Conservation (phyloP, 2,888 invertebrate species). For the Cepaea hortensis region DNA sequence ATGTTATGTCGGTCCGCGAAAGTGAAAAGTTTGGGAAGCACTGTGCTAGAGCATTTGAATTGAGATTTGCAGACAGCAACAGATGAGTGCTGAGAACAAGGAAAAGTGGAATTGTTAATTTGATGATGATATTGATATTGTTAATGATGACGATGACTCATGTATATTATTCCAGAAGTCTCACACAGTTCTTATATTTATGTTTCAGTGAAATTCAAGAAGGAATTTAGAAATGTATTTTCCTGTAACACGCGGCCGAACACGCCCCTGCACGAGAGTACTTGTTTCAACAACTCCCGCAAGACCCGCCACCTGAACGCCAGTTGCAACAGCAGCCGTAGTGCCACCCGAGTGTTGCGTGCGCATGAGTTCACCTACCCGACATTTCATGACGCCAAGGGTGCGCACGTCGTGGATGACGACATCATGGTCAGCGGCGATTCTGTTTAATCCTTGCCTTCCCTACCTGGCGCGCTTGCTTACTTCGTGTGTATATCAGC, state of each 20-base stretch:
- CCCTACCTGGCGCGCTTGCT: neutral
- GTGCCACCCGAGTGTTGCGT: conserved; percentile 12
- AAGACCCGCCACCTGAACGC: conserved; percentile 25
- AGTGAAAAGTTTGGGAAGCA: too few relatives aligned
- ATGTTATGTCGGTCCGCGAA: too few relatives aligned
- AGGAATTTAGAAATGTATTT: conserved; percentile 55
- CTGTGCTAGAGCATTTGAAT: too few relatives aligned
- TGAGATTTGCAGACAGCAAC: too few relatives aligned
- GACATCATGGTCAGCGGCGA: conserved; percentile 24
- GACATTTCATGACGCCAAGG: conserved; percentile 2
- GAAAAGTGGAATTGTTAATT: too few relatives aligned
- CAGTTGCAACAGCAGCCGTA: conserved; percentile 28
- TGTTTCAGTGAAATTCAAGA: conserved; percentile 56
- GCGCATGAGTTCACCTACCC: conserved; percentile 36
- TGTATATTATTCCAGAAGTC: too few relatives aligned
- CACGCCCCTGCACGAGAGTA: conserved; percentile 46
- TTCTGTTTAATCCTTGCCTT: conserved; percentile 17
- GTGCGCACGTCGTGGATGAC: conserved; percentile 16
- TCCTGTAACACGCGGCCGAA: conserved; percentile 45
- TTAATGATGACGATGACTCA: too few relatives aligned
- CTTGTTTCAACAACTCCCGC: conserved; percentile 39
- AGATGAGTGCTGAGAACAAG: too few relatives aligned
- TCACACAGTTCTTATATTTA: neutral
- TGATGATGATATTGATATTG: too few relatives aligned
- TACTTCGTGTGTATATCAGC: neutral